Evolutionary conservation across 2,113 vertebrate species (phyloP).

Genomic region (Chloropsis hardwickii): DNA sequence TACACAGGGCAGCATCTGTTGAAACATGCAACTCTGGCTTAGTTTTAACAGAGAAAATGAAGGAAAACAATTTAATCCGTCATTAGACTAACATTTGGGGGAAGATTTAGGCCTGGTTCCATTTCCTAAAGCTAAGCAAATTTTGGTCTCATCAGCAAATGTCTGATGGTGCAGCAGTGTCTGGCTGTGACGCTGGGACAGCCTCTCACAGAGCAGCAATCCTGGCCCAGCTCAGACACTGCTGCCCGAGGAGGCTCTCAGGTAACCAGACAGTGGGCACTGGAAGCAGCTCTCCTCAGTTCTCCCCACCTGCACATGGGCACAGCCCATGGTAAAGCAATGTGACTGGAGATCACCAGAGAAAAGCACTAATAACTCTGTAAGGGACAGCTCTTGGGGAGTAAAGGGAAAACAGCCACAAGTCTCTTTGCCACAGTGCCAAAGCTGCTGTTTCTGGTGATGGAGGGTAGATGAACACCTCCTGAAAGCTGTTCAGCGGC

Average conservation of each 20-base stretch:
- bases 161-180: background rate
- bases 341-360: background rate
- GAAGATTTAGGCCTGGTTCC: slow-evolving; percentile 12
- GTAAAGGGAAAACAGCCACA: background rate
- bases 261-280: background rate
- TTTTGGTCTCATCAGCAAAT: background rate
- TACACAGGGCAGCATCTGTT: slow-evolving; percentile 45
- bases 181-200: background rate
- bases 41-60: slow-evolving; percentile 16
- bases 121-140: slow-evolving; percentile 11
- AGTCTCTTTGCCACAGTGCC: background rate
- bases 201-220: background rate
- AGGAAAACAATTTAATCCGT: slow-evolving; percentile 43
- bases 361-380: background rate
- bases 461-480: background rate
- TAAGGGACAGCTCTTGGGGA: background rate
- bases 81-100: slow-evolving; percentile 11
- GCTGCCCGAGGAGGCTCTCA: background rate
- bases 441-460: background rate
- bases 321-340: background rate
- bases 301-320: background rate
- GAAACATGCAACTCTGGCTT: slow-evolving; percentile 33
- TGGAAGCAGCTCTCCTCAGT: background rate
- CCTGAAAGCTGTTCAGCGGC: background rate
- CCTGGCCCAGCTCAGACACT: background rate